Evolutionary conservation across 2,888 invertebrate genomes (phyloP).

Genomic region (Spialia ferax): DNA sequence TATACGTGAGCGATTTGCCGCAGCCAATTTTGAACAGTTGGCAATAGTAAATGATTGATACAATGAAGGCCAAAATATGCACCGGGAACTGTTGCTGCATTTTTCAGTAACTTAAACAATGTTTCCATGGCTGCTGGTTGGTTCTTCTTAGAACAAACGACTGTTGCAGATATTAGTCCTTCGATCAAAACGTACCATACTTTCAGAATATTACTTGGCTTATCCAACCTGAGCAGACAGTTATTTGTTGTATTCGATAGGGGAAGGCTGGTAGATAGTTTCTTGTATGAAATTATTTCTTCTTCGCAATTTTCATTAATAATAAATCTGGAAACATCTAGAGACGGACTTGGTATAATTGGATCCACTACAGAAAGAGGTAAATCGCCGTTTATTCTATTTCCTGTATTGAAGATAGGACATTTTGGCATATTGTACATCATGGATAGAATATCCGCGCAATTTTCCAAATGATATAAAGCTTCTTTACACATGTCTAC

Average conservation of each 20-base stretch:
- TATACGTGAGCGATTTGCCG: conserved; percentile 91
- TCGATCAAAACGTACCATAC: conserved; percentile 97
- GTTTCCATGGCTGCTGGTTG: conserved; percentile 95
- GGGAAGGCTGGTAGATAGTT: conserved; percentile 84
- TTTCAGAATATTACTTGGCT: conserved; percentile 93
- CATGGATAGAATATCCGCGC: conserved; percentile 94
- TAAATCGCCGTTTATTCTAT: conserved; percentile 92
- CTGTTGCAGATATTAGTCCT: conserved; percentile 93
- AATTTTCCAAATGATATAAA: conserved; percentile 94
- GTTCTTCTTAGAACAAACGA: conserved; percentile 95
- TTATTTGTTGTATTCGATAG: conserved; percentile 80
- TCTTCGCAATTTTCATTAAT: conserved; percentile 89
- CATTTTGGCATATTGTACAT: conserved; percentile 98
- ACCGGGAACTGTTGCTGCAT: conserved; percentile 93
- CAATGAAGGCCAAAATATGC: conserved; percentile 96
- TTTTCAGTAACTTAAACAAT: conserved; percentile 93
- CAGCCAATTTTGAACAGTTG: conserved; percentile 97
- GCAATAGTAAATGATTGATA: conserved; percentile 96
- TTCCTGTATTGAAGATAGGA: conserved; percentile 96
- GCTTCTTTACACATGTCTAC: conserved; percentile 92
- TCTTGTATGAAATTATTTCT: conserved; percentile 89
- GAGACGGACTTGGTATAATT: conserved; percentile 91
- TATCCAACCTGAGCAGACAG: conserved; percentile 90
- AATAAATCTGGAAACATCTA: conserved; percentile 90
- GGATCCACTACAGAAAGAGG: conserved; percentile 94